A percentile compares a stretch with the other conserved stretches of the same genome.
phyloP scores from a whole-genome alignment of 2,113 vertebrate species.

The Lepisosteus oculatus region DNA sequence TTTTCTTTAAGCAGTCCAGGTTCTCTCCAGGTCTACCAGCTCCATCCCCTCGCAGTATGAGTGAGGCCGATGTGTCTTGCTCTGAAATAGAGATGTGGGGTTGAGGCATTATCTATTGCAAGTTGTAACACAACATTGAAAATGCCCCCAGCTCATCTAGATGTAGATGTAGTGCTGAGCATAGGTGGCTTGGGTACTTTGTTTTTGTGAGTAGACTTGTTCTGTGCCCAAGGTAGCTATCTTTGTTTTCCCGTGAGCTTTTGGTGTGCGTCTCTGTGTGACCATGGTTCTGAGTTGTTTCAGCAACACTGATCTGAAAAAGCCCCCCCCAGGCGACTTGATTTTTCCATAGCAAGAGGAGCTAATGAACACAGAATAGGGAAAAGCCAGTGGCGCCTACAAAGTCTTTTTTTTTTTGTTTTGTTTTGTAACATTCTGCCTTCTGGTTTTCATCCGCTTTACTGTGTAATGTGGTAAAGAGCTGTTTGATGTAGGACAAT shows the following conservation, averaged over 20 bases:
- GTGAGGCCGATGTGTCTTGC: conserved; percentile 56
- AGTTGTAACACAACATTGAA: too few relatives aligned
- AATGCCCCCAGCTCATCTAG: too few relatives aligned
- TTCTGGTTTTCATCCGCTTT: conserved; percentile 12
- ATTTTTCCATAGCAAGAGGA: conserved; percentile 2
- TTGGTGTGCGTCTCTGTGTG: conserved; percentile 3
- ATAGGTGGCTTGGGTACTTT: too few relatives aligned
- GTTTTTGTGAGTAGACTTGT: not conserved
- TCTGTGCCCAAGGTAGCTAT: not conserved
- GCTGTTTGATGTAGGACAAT: conserved; percentile 25
- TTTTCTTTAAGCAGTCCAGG: conserved; percentile 74
- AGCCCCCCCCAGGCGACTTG: not conserved
- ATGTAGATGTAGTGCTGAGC: too few relatives aligned
- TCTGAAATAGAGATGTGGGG: conserved; percentile 28
- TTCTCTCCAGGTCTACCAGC: conserved; percentile 72
- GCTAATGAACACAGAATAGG: conserved; percentile 6
- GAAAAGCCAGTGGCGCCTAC: conserved; percentile 28
- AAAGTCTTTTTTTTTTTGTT: conserved; percentile 17
- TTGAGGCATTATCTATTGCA: too few relatives aligned
- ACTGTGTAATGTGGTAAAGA: conserved; percentile 14
- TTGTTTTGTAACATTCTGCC: not conserved
- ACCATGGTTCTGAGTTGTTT: not conserved
- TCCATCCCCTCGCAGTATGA: conserved; percentile 80
- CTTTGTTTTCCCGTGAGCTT: not conserved
- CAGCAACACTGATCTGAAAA: not conserved